Evolutionary conservation across 2,888 invertebrate species (phyloP).

Genomic region (Blomia tropicalis): DNA sequence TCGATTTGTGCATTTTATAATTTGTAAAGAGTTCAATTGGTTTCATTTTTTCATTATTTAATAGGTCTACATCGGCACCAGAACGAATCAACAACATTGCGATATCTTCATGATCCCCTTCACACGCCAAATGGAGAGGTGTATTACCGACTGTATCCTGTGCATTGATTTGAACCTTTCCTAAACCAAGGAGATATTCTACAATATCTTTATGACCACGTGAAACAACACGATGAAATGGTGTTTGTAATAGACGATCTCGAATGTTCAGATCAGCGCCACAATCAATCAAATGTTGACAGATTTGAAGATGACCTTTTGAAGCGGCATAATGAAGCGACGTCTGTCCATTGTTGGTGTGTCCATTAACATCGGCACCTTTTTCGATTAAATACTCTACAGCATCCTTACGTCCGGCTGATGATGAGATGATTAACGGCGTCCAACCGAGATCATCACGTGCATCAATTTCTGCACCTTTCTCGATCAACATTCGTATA

Average conservation of each 20-base stretch:
- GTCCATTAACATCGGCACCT: slow-evolving; percentile 56
- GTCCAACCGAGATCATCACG: slow-evolving; percentile 53
- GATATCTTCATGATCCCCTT: slow-evolving; percentile 54
- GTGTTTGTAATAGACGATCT: slow-evolving; percentile 38
- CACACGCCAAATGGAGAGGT: slow-evolving; percentile 62
- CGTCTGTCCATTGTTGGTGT: slow-evolving; percentile 56
- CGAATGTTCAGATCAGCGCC: slow-evolving; percentile 4
- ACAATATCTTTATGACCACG: slow-evolving; percentile 54
- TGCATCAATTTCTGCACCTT: slow-evolving; percentile 51
- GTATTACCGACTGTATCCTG: slow-evolving; percentile 57
- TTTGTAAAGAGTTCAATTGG: slow-evolving; percentile 14
- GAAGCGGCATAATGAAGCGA: slow-evolving; percentile 70
- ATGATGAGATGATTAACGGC: slow-evolving; percentile 60
- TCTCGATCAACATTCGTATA: slow-evolving; percentile 50
- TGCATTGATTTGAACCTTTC: slow-evolving; percentile 41
- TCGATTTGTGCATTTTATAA: slow-evolving; percentile 15
- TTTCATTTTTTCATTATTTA: slow-evolving; percentile 42
- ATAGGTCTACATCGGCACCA: slow-evolving; percentile 46
- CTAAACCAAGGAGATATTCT: slow-evolving; percentile 45
- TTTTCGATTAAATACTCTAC: slow-evolving; percentile 49
- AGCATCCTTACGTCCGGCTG: slow-evolving; percentile 54
- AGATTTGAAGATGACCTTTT: slow-evolving; percentile 57
- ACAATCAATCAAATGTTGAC: slow-evolving; percentile 30
- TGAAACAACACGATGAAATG: slow-evolving; percentile 62
- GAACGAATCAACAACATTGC: slow-evolving; percentile 48